Conservation (phyloP, 1,140 invertebrate genomes). For the Magallana gigas region DNA sequence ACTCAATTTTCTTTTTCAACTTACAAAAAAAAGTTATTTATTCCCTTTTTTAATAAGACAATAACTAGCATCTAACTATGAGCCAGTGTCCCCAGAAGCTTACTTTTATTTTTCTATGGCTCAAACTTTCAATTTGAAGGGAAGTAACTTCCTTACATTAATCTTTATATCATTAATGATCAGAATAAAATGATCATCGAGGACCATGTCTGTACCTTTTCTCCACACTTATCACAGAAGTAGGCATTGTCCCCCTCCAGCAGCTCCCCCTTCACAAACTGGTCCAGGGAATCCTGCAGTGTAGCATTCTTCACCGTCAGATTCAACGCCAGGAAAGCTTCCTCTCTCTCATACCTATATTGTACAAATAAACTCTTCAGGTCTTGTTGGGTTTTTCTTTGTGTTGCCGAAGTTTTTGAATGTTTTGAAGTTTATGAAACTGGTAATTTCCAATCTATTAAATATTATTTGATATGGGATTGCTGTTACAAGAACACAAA, state of each 20-base stretch:
- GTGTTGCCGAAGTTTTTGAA: too few species aligned
- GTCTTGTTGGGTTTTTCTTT: not conserved
- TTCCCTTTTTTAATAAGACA: too few species aligned
- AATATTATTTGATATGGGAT: not conserved
- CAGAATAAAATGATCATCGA: too few species aligned
- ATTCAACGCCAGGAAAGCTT: constrained; percentile 77
- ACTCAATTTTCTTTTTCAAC: too few species aligned
- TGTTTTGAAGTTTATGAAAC: too few species aligned
- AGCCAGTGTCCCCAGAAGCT: too few species aligned
- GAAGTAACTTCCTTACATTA: too few species aligned
- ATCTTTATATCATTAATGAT: too few species aligned
- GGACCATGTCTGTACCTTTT: constrained; percentile 86
- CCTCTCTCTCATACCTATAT: constrained; percentile 78
- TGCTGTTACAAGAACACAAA: constrained; percentile 80
- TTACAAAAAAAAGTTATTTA: too few species aligned
- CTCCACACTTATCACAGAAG: constrained; percentile 99
- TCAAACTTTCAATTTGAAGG: too few species aligned
- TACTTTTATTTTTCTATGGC: too few species aligned
- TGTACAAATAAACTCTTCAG: constrained; percentile 44
- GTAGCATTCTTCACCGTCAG: constrained; percentile 78
- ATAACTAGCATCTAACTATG: too few species aligned
- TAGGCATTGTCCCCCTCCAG: constrained; percentile 99
- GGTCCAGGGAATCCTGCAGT: constrained; percentile 92
- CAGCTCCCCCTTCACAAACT: constrained; percentile 98
- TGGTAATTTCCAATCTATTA: not conserved